phyloP scores from a whole-genome alignment of 1,140 invertebrate genomes.

The Drosophila fuyamai region DNA sequence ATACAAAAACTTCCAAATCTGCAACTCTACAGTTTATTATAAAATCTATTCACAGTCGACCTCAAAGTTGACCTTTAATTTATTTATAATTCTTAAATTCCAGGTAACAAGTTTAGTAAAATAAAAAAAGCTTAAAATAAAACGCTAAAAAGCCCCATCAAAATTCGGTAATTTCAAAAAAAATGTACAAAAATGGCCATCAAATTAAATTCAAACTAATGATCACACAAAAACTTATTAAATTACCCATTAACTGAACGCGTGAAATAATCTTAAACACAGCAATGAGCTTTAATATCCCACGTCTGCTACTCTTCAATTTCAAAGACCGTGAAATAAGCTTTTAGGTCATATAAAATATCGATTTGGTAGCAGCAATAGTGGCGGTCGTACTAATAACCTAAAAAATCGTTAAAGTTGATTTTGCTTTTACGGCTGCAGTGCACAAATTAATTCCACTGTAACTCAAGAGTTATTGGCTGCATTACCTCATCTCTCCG shows the following conservation, averaged over 20 bases:
- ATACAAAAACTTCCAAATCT: too few relatives aligned
- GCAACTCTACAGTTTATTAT: too few relatives aligned
- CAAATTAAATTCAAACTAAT: slow-evolving; percentile 1
- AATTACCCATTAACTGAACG: slow-evolving; percentile 4
- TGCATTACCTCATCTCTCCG: slow-evolving; percentile 54
- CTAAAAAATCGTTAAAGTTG: slow-evolving; percentile 1
- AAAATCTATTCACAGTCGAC: too few relatives aligned
- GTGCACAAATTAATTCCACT: slow-evolving; percentile 33
- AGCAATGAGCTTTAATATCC: background rate
- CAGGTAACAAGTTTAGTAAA: too few relatives aligned
- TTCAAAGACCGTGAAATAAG: slow-evolving; percentile 11
- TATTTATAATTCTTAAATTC: too few relatives aligned
- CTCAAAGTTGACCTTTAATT: too few relatives aligned
- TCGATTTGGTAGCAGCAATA: slow-evolving; percentile 7
- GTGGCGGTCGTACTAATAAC: background rate
- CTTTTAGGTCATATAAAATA: slow-evolving; percentile 3
- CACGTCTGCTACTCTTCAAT: background rate
- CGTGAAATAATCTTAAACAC: background rate
- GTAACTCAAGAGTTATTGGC: slow-evolving; percentile 51
- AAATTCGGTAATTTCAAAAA: background rate
- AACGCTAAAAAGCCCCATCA: too few relatives aligned
- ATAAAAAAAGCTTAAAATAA: too few relatives aligned
- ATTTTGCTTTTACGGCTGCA: slow-evolving; percentile 5
- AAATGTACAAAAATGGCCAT: background rate
- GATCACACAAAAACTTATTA: slow-evolving; percentile 1